A percentile compares a stretch with the other conserved stretches of the same genome.
Conservation (phyloP, 2,888 invertebrate species). For the Sphaeridia pumilis region DNA sequence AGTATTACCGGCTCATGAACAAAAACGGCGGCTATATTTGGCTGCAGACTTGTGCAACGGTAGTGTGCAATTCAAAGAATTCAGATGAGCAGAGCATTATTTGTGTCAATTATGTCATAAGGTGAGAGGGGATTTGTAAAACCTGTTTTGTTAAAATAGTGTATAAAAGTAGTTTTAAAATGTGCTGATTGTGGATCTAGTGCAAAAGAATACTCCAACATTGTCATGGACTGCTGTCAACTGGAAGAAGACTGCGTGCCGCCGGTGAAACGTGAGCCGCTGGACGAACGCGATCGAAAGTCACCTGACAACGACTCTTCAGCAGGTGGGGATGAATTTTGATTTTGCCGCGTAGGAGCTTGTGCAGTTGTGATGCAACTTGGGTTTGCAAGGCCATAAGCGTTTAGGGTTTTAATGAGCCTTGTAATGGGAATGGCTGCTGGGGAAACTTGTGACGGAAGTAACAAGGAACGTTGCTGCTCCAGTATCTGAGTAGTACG, state of each 20-base stretch:
- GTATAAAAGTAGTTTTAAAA: too few species aligned
- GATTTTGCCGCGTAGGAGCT: too few species aligned
- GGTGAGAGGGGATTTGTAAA: too few species aligned
- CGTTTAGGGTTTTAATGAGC: constrained; percentile 2
- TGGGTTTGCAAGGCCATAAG: background rate
- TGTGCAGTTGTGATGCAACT: too few species aligned
- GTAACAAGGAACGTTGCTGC: too few species aligned
- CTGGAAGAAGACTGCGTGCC: constrained; percentile 47
- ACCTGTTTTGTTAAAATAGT: too few species aligned
- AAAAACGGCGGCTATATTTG: constrained; percentile 92
- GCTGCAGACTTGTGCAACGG: constrained; percentile 94
- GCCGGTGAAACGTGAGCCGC: constrained; percentile 71
- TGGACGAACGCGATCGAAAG: constrained; percentile 73
- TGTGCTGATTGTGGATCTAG: too few species aligned
- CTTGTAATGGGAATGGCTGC: background rate
- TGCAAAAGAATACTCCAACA: constrained; percentile 75
- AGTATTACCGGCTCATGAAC: constrained; percentile 92
- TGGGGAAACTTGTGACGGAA: too few species aligned
- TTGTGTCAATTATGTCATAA: constrained; percentile 93
- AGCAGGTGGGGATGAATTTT: too few species aligned
- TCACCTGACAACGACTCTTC: constrained; percentile 73
- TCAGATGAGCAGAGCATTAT: constrained; percentile 95
- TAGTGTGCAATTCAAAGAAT: constrained; percentile 88
- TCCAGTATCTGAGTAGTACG: constrained; percentile 14
- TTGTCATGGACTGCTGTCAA: constrained; percentile 89